A percentile compares a stretch with the other conserved stretches of the same genome.
Conservation (phyloP, 1,140 invertebrate species). For the Hestina assimilis region DNA sequence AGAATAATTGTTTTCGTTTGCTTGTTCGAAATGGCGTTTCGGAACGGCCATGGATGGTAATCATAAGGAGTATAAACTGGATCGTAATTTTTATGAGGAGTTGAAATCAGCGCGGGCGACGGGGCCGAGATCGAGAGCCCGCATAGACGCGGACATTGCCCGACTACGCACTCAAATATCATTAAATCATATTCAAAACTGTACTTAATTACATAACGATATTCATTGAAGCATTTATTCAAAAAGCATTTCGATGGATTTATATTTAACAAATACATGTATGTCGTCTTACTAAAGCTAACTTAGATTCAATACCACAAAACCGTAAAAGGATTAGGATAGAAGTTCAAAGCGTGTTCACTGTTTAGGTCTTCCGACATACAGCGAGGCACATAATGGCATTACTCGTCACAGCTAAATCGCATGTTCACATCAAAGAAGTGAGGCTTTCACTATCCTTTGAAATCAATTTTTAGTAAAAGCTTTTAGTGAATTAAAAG, state of each 20-base stretch:
- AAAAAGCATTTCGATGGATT: not conserved
- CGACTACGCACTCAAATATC: not conserved
- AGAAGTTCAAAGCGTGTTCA: conserved; percentile 9
- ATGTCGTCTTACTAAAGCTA: not conserved
- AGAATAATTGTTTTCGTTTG: conserved; percentile 5
- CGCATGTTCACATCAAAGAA: conserved; percentile 14
- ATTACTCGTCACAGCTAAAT: conserved; percentile 19
- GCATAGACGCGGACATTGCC: conserved; percentile 13
- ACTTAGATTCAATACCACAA: conserved; percentile 1
- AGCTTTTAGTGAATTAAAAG: conserved; percentile 14
- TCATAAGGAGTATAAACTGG: conserved; percentile 48
- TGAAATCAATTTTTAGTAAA: conserved; percentile 10
- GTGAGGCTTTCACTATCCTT: conserved; percentile 14
- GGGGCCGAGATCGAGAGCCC: conserved; percentile 33
- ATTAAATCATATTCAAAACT: not conserved
- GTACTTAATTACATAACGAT: not conserved
- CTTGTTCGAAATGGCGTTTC: conserved; percentile 14
- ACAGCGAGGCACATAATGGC: conserved; percentile 12
- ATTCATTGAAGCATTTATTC: not conserved
- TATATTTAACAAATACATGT: not conserved
- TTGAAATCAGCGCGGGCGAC: conserved; percentile 40
- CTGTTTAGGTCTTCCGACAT: not conserved
- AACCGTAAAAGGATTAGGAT: conserved; percentile 10
- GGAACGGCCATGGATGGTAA: conserved; percentile 28
- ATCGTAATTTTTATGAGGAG: conserved; percentile 55